Percentiles rank a stretch among this genome's conserved stretches.
Evolutionary conservation across 2,113 vertebrate genomes (phyloP).

Genomic region (Tympanuchus pallidicinctus): DNA sequence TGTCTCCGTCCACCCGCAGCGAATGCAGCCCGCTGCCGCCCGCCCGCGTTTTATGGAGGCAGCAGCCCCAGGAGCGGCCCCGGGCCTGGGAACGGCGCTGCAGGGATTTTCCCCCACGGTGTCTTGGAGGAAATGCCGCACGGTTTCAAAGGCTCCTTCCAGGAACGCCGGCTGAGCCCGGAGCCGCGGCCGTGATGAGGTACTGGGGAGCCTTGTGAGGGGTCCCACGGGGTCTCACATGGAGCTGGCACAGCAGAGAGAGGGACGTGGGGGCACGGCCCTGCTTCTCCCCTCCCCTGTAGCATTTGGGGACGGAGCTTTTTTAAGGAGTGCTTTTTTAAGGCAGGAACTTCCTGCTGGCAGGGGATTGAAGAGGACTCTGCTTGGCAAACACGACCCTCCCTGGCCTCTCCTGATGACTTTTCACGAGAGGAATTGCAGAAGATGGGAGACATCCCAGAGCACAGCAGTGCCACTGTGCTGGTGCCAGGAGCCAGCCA

Average conservation of each 20-base stretch:
- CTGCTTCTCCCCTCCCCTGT: background rate
- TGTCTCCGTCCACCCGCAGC: fast-evolving
- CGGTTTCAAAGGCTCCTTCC: background rate
- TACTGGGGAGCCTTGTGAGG: too few relatives aligned
- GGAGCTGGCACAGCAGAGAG: fast-evolving
- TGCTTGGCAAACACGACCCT: background rate
- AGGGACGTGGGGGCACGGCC: fast-evolving
- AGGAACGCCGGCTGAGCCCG: background rate
- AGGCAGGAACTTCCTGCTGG: background rate
- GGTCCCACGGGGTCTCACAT: fast-evolving
- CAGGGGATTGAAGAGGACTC: fast-evolving
- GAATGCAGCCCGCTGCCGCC: background rate
- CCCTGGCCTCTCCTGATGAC: fast-evolving
- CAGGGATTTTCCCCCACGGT: conserved; percentile 61
- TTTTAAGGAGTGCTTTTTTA: background rate
- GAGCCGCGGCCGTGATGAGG: too few relatives aligned
- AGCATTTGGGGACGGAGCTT: background rate
- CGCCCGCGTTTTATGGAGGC: background rate
- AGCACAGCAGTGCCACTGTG: fast-evolving
- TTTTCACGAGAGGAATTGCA: background rate
- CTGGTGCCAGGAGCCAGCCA: fast-evolving
- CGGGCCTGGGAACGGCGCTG: background rate
- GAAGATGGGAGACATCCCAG: background rate
- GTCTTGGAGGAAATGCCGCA: conserved; percentile 55
- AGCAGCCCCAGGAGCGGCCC: background rate